phyloP scores from a whole-genome alignment of 2,797 vertebrate genomes.

The Pseudochaenichthys georgianus region DNA sequence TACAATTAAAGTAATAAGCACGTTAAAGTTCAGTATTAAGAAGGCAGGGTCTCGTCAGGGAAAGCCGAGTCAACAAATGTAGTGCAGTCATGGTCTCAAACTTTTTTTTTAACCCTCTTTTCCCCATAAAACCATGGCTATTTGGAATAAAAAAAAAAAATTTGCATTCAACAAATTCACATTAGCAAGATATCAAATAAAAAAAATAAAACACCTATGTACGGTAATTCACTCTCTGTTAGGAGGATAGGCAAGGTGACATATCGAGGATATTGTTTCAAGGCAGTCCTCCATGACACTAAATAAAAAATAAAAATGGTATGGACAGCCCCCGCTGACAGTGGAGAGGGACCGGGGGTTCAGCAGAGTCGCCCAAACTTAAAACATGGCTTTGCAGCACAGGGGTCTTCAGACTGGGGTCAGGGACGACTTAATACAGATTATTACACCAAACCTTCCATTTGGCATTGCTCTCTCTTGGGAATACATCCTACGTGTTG shows the following conservation, averaged over 20 bases:
- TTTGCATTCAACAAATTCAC: constrained; percentile 80
- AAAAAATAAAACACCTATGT: constrained; percentile 65
- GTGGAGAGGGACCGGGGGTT: neutral
- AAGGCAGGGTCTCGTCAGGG: constrained; percentile 73
- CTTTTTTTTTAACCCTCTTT: constrained; percentile 68
- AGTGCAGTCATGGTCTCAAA: constrained; percentile 85
- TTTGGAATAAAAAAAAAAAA: constrained; percentile 73
- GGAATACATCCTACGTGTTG: constrained; percentile 52
- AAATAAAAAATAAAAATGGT: constrained; percentile 41
- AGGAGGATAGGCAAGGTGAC: constrained; percentile 78
- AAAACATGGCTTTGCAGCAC: constrained; percentile 58
- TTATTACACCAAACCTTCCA: constrained; percentile 44
- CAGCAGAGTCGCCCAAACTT: constrained; percentile 43
- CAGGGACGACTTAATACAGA: constrained; percentile 23
- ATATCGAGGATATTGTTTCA: constrained; percentile 72
- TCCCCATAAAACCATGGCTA: constrained; percentile 82
- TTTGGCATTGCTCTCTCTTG: constrained; percentile 61
- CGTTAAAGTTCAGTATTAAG: constrained; percentile 76
- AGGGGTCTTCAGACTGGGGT: constrained; percentile 43
- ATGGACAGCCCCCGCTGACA: constrained; percentile 38
- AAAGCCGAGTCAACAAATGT: constrained; percentile 80
- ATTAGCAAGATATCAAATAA: constrained; percentile 81
- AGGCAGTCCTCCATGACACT: constrained; percentile 77
- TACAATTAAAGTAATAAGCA: constrained; percentile 76
- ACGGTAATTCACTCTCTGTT: constrained; percentile 66